Percentiles rank a stretch among this genome's conserved stretches.
Evolutionary conservation across 2,797 vertebrate species (phyloP).

Genomic region (Argyrosomus regius): DNA sequence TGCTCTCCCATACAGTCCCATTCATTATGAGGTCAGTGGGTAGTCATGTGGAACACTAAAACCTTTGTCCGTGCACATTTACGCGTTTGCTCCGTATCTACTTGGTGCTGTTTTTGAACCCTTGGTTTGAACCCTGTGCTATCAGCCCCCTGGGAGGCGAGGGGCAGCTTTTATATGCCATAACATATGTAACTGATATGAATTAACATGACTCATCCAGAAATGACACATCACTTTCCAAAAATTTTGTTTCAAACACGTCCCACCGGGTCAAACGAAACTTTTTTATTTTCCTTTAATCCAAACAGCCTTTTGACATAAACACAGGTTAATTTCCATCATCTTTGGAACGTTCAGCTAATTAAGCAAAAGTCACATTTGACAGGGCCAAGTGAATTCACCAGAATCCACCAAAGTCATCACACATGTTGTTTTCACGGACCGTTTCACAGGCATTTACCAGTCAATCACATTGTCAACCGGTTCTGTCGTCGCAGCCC

Average conservation of each 20-base stretch:
- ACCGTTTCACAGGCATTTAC: conserved; percentile 52
- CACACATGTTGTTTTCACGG: conserved; percentile 47
- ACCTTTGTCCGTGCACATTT: conserved; percentile 45
- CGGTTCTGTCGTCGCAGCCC: conserved; percentile 26
- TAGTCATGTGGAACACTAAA: conserved; percentile 54
- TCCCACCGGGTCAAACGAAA: conserved; percentile 47
- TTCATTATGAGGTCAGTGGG: conserved; percentile 32
- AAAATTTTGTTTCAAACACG: conserved; percentile 32
- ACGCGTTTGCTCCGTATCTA: conserved; percentile 35
- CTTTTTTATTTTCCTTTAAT: conserved; percentile 65
- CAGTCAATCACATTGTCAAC: conserved; percentile 38
- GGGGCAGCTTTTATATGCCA: conserved; percentile 61
- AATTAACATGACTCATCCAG: conserved; percentile 66
- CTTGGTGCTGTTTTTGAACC: conserved; percentile 51
- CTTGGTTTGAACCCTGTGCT: conserved; percentile 60
- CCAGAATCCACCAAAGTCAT: conserved; percentile 52
- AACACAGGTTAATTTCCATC: conserved; percentile 49
- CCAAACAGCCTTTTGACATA: conserved; percentile 46
- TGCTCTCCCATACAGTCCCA: not conserved
- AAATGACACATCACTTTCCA: conserved; percentile 65
- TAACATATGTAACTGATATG: conserved; percentile 62
- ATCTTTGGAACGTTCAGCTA: conserved; percentile 43
- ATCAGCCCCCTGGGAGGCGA: conserved; percentile 58
- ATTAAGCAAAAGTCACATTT: conserved; percentile 47
- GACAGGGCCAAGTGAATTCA: conserved; percentile 60